Base-by-base conservation (phyloP, 2,797 vertebrate genomes). In the Periparus ater region DNA sequence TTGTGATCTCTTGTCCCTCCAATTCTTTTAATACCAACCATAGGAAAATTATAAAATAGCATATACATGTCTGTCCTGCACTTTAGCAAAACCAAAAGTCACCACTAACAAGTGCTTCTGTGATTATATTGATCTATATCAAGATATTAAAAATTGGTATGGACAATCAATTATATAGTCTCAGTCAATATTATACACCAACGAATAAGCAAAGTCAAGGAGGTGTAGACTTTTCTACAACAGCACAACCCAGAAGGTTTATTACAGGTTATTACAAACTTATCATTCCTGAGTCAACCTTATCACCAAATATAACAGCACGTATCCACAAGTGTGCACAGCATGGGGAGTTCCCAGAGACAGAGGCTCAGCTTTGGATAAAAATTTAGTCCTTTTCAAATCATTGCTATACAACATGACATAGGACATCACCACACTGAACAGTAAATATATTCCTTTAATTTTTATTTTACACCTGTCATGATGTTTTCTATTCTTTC, bases 331-430 rank as follows among this genome's bases (percentile, higher is more conserved):
- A 36, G 8, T 29, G 10, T 5, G 3, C 25, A 7, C 17, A 71
- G 6, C 16, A 27, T 0, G 1, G 12, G 23, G 63, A 42, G 9
- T 42, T 74, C 21, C 13, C 11, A 26, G 26, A 60, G 4, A 45
- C 7, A 61, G 16, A 44, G 9, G 6, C 11, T 60, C 23, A 22
- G 3, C 5, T 70, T 32, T 13, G n/a, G 7, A 27, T 50, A 71
- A 85, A 71, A 78, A 34, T 15, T 38, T 32, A 76, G n/a, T 36
- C 7, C 12, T 66, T 77, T 63, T 34, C 44, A n/a, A 51, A 5
- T 42, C 4, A 2, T 11, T 67, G 14, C 34, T 30, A 29, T 13
- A 8, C 10, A 50, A 19, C 3, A 42, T 3, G 3, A 8, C 0
- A 3, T 13, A 30, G 8, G 29, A n/a, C 21, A 50, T 44, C 22